Evolutionary conservation across 2,113 vertebrate species (phyloP), one percentile per base, ranked within the genome.

Genomic region (Numida meleagris): DNA sequence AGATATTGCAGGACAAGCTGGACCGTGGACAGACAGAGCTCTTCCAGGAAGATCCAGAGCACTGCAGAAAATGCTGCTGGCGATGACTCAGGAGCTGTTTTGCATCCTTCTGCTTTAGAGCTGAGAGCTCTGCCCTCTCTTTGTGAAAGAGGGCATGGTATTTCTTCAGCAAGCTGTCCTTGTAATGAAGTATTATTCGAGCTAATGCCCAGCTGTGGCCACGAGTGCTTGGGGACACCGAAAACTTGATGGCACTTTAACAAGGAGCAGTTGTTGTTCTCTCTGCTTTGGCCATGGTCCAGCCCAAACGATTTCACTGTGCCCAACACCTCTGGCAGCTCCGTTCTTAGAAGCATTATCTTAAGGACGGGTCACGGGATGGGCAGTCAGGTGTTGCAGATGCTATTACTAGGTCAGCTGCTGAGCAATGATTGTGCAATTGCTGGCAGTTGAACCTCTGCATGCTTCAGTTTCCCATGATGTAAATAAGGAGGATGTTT

Each of bases 151-250:
- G 4, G 4, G 6, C 1, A 29, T 0, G 50, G 40, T 18, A 33
- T 81, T 34, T 31, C 65, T 23, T 25, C 66, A 84, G 5, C 1
- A 3, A 0, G 7, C 66, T 34, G 48, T 8, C 74, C 70, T 62
- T 57, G 29, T 20, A 34, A 34, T 1, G 40, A 59, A 55, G 45
- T 73, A 33, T 9, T 24, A n/a, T 18, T 48, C 0, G 0, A 20
- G 29, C 18, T 7, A 4, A 43, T 3, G 27, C 40, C 21, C 21
- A 66, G 34, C 50, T 23, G 33, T 8, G 10, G 34, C 43, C 9
- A 1, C 2, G 58, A 61, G 42, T 2, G 29, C 27, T 42, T 29
- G 48, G 18, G 62, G 25, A 55, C 53, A 76, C 55, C 12, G 1
- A 74, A n/a, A 43, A 21, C 6, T 3, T 62, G 3, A 10, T 2